Base-by-base conservation (phyloP, 2,797 vertebrate genomes). In the Sebastes matsubarae region DNA sequence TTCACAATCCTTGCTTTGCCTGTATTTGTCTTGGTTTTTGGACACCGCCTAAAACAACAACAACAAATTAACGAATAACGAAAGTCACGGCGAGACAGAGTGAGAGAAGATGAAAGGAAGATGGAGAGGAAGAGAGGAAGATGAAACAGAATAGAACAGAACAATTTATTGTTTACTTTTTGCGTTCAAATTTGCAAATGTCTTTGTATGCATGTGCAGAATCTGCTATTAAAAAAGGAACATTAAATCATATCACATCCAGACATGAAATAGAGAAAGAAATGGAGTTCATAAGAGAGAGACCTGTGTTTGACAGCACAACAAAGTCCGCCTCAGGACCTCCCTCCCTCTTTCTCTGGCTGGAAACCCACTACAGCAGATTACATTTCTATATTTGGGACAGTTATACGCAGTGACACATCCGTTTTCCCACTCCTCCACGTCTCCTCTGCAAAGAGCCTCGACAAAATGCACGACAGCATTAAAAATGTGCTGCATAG, bases 301-400 rank as follows among this genome's bases (percentile, higher is more conserved):
- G 54, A 55, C 46, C 11, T 73, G 46, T 68, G 8, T 67, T 42
- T 79, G 72, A 67, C 61, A 84, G 61, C 12, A 80, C 32, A 79
- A 60, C 32, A 68, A 36, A 27, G 25, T 59, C 72, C 7, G 42
- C 69, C 57, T 71, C 29, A 32, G 67, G 75, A 25, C 27, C 38
- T 68, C 32, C 46, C n/a, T 67, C 34, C 13, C 54, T 5, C 25
- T 14, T 12, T 69, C 34, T 55, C 11, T 80, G 20, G 67, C 29
- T 61, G 77, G 30, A 84, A 82, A 68, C 61, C 29, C 67, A 75
- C 70, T 25, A 71, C 68, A 79, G 66, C 71, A 86, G 58, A 82
- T 79, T 70, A 34, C 6, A 64, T 58, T 65, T 74, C 71, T 82
- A 58, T 79, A 84, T 84, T 75, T 86, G 77, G 61, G 67, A 75